Evolutionary conservation across 2,888 invertebrate genomes (phyloP), one percentile per base, ranked within the genome.

Genomic region (Rhamphomyia laevipes): DNA sequence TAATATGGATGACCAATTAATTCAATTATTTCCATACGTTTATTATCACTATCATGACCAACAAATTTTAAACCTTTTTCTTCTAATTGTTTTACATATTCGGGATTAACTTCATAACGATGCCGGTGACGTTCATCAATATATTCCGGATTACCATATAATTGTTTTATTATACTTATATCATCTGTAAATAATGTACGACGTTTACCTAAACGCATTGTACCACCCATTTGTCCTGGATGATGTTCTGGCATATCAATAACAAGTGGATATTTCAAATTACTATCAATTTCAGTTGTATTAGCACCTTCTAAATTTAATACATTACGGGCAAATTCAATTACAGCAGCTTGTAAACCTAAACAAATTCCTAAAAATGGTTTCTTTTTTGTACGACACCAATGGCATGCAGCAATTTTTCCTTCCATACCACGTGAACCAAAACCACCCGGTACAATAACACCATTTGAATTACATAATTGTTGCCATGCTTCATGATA

Each of bases 191-290:
- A 87, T 38, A 84, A 72, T 0, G 97, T 97, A 51, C 80, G 82
- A 59, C 96, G 80, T 64, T 85, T 88, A n/a, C 99, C 99, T 43
- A 99, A 74, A 51, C 99, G 75, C 99, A 99, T 99, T 0, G 99
- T 99, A 10, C 96, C 99, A 2, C 99, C 99, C 76, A 92, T 80
- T 57, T 86, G 78, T 0, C 91, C 94, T 0, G 84, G 81, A 66
- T 92, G 91, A 68, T 97, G 94, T 71, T 99, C 99, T 0, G 97
- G 96, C 99, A 99, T 99, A 60, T 99, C 96, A 53, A 99, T 88
- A 5, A 99, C 89, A 37, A 96, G 74, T 30, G 90, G 87, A 68
- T 86, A 73, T 33, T 73, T 72, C 12, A 86, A 82, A 3, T 82
- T 71, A 0, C 84, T 78, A 57, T 84, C 77, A 35, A 90, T 82